These are phyloP conservation scores for Rhinogobio ventralis DNA, from an alignment of 2,797 vertebrate species.

Conservation along the genomic window DNA sequence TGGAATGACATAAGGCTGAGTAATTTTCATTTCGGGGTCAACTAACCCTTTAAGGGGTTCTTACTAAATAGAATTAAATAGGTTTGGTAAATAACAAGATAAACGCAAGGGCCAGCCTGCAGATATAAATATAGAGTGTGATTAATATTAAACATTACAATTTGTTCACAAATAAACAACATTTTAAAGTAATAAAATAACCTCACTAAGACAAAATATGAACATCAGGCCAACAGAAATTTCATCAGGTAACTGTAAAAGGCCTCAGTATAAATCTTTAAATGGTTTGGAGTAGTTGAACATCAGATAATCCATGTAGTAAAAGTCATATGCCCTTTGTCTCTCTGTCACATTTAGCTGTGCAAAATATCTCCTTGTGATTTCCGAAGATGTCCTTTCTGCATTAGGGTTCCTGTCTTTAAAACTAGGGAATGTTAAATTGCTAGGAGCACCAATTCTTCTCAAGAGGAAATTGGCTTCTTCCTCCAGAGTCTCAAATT, in stretches of 20 bases:
- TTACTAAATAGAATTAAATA: slow-evolving; percentile 9
- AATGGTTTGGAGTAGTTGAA: slow-evolving; percentile 99
- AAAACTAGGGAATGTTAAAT: slow-evolving; percentile 91
- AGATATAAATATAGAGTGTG: slow-evolving; percentile 24
- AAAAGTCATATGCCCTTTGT: slow-evolving; percentile 92
- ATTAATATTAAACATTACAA: slow-evolving; percentile 23
- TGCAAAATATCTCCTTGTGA: slow-evolving; percentile 90
- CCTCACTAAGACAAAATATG: slow-evolving; percentile 36
- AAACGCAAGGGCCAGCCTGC: slow-evolving; percentile 43
- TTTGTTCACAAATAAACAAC: slow-evolving; percentile 12
- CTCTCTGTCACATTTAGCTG: slow-evolving; percentile 85
- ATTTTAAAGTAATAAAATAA: slow-evolving; percentile 33
- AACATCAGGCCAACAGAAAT: slow-evolving; percentile 10
- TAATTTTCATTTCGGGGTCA: no score
- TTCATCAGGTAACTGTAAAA: slow-evolving; percentile 22
- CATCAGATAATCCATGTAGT: slow-evolving; percentile 98
- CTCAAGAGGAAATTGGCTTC: slow-evolving; percentile 92
- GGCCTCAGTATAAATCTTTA: slow-evolving; percentile 85
- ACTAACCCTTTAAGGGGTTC: not conserved
- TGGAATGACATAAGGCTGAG: not conserved
- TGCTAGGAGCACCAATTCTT: slow-evolving; percentile 83
- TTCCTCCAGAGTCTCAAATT: slow-evolving; percentile 95
- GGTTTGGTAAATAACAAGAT: slow-evolving; percentile 35
- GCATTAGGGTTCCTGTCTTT: slow-evolving; percentile 92
- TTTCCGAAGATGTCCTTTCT: slow-evolving; percentile 84